Base-by-base conservation (phyloP, 1,140 invertebrate species). In the Monomorium pharaonis region DNA sequence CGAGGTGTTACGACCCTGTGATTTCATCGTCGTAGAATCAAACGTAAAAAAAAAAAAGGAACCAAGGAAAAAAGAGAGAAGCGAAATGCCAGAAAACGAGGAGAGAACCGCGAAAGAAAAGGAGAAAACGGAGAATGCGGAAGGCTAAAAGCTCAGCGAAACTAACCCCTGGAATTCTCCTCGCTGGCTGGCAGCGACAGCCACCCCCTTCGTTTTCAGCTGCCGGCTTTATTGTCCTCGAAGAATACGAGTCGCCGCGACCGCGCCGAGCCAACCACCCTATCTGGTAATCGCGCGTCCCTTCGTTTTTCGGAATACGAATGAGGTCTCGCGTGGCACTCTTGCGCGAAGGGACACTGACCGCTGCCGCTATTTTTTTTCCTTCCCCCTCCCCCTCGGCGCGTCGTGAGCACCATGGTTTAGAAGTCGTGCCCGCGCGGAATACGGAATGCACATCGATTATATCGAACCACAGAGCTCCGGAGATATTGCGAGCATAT, bases 21-120 rank as follows among this genome's bases (percentile, higher is more conserved):
- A 95, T 95, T 95, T 95, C 75, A 81, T 33, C 83, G 83, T 89
- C 91, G 87, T 90, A 93, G 81, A 93, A 92, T 94, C 91, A 94
- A 95, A 93, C 85, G 90, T 94, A 92, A 93, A 94, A 94, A 94
- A 92, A 89, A 72, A 81, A 78, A 77, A 77, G 70, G 44, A n/a
- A n/a, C n/a, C 7, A 21, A 9, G 30, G 7, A 62, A 21, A 58
- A 60, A 47, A 83, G 60, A 44, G 33, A 51, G 60, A 85, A 88
- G 74, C 44, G 33, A 49, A 24, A 12, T 2, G 56, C 9, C 14
- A 27, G 42, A 54, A 21, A 67, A 18, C 27, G 21, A 30, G 51
- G 51, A 56, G n/a, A 75, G 21, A 85, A 54, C 44, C 62, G 47
- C 37, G 37, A 54, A 54, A 54, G 30, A 60, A 85, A 30, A 76